These are phyloP conservation scores for Spermophilus dauricus DNA, from an alignment of 2,113 vertebrate species.

Conservation along the genomic window DNA sequence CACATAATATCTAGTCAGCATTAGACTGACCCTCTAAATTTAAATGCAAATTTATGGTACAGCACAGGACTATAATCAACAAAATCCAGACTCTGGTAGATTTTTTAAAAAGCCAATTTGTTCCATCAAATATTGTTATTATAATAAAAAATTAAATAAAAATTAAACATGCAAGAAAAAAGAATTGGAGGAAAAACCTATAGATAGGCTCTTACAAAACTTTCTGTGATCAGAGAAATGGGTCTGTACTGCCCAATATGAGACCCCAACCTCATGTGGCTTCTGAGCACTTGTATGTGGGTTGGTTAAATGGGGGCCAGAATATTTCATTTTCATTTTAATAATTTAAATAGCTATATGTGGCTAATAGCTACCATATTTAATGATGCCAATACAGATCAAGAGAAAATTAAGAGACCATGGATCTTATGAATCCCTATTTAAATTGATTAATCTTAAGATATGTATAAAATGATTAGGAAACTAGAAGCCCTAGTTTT, in stretches of 20 bases:
- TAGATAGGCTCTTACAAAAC: neutral
- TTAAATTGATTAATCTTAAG: constrained; percentile 30
- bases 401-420: constrained; percentile 33
- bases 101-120: neutral
- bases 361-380: neutral
- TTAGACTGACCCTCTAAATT: neutral
- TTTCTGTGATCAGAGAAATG: neutral
- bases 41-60: constrained; percentile 31
- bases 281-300: neutral
- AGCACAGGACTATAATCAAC: neutral
- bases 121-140: neutral
- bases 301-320: neutral
- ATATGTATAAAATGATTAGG: neutral
- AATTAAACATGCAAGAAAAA: constrained; percentile 12
- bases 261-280: neutral
- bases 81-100: constrained; percentile 46
- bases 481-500: too few species aligned
- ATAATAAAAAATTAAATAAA: neutral
- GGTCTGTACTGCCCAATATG: neutral
- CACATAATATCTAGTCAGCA: neutral
- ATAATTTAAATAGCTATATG: constrained; percentile 32
- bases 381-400: neutral
- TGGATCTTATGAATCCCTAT: neutral
- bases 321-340: constrained; percentile 18
- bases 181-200: neutral